Percentiles rank a stretch among this genome's conserved stretches.
Evolutionary conservation across 2,888 invertebrate genomes (phyloP).

Genomic region (Nowickia ferox): DNA sequence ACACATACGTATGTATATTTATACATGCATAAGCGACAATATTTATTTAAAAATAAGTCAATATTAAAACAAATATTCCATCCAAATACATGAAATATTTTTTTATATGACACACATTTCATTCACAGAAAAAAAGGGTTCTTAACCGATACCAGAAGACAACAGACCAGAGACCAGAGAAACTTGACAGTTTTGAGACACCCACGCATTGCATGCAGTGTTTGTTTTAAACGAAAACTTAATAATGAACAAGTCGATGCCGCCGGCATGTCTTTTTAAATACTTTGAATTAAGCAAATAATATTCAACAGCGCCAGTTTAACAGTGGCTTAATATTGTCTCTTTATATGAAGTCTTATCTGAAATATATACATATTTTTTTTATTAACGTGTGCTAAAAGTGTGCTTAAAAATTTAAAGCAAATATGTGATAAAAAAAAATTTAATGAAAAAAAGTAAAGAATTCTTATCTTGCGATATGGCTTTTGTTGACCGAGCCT

Average conservation of each 20-base stretch:
- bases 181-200: conserved; percentile 56
- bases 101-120: conserved; percentile 24
- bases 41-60: conserved; percentile 15
- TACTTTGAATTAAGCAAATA: conserved; percentile 20
- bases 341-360: conserved; percentile 41
- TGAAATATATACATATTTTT: conserved; percentile 8
- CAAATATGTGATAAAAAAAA: conserved; percentile 50
- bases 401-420: conserved; percentile 59
- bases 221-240: not conserved
- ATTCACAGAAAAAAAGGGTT: not conserved
- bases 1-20: too few species aligned
- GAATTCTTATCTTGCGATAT: conserved; percentile 41
- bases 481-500: not conserved
- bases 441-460: conserved; percentile 10
- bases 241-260: not conserved
- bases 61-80: conserved; percentile 15
- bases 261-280: conserved; percentile 47
- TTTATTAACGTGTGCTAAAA: conserved; percentile 61
- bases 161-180: not conserved
- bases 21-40: conserved; percentile 10
- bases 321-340: conserved; percentile 41
- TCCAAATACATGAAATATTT: conserved; percentile 11
- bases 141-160: not conserved
- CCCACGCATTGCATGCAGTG: conserved; percentile 55
- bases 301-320: conserved; percentile 2